These are phyloP conservation scores for Gasterosteus aculeatus DNA, from an alignment of 2,113 vertebrate genomes.

Conservation along the genomic window DNA sequence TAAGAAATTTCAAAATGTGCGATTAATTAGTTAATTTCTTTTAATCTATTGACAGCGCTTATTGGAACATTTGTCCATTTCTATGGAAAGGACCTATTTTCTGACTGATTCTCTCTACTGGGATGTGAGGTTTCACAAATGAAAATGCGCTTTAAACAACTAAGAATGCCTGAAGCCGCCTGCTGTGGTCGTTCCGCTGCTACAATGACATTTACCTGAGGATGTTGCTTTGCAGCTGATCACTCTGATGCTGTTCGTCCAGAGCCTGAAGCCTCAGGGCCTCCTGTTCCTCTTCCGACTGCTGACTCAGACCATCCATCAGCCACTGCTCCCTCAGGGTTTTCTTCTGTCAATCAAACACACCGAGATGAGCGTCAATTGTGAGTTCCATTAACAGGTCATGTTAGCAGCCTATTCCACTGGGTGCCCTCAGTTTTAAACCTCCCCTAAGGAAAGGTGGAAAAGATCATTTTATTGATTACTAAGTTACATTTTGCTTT, in stretches of 20 bases:
- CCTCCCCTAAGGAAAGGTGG: not conserved
- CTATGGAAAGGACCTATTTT: not conserved
- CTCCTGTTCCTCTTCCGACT: conserved; percentile 88
- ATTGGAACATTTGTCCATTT: not conserved
- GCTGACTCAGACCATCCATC: conserved; percentile 89
- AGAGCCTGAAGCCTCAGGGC: conserved; percentile 87
- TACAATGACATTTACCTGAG: conserved; percentile 82
- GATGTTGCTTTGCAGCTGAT: conserved; percentile 87
- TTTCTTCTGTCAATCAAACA: conserved; percentile 88
- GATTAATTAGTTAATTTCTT: too few species aligned
- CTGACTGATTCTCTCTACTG: not conserved
- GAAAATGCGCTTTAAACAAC: not conserved
- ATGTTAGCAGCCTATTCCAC: not conserved
- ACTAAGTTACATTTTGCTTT: not conserved
- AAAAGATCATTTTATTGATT: not conserved
- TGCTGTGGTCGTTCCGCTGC: not conserved
- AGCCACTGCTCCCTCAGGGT: conserved; percentile 94
- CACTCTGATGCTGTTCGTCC: conserved; percentile 85
- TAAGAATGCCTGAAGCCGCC: not conserved
- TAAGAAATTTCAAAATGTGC: too few species aligned
- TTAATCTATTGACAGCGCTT: not conserved
- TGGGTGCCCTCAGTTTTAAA: not conserved
- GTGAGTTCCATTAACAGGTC: not conserved
- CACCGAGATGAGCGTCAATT: conserved; percentile 1
- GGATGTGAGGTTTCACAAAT: not conserved